A percentile compares a stretch with the other conserved stretches of the same genome.
These are phyloP conservation scores for Xiphophorus maculatus DNA, from an alignment of 2,113 vertebrate genomes.

Conservation along the genomic window DNA sequence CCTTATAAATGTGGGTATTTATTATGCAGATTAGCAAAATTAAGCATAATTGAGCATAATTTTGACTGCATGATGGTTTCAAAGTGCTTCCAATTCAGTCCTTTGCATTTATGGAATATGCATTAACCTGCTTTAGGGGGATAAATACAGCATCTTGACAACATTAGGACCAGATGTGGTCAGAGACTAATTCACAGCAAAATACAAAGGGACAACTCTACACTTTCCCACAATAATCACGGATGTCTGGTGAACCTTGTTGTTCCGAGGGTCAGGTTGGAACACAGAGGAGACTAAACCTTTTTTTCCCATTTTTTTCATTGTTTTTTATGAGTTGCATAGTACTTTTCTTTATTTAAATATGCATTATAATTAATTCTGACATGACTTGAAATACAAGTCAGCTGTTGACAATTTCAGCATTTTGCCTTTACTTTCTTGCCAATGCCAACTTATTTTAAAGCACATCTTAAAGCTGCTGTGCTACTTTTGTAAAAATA, in stretches of 20 bases:
- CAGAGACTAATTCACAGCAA: neutral
- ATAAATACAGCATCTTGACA: neutral
- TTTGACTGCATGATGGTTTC: neutral
- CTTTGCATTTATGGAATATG: neutral
- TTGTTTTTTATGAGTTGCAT: no score
- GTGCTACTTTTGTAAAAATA: no score
- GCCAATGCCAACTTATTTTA: no score
- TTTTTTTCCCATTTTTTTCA: no score
- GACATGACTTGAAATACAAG: no score
- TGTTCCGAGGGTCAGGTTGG: neutral
- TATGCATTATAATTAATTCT: no score
- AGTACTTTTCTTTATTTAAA: no score
- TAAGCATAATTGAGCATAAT: neutral
- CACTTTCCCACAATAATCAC: neutral
- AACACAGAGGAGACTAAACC: neutral
- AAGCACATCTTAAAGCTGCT: no score
- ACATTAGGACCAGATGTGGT: neutral
- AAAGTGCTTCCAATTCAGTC: neutral
- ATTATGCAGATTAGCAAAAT: neutral
- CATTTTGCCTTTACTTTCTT: no score
- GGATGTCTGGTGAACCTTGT: neutral
- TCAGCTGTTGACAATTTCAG: no score
- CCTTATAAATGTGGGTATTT: neutral
- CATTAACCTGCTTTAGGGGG: neutral
- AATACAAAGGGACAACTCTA: neutral